Conservation (phyloP, 1,140 invertebrate species). For the Drosophila sp. region DNA sequence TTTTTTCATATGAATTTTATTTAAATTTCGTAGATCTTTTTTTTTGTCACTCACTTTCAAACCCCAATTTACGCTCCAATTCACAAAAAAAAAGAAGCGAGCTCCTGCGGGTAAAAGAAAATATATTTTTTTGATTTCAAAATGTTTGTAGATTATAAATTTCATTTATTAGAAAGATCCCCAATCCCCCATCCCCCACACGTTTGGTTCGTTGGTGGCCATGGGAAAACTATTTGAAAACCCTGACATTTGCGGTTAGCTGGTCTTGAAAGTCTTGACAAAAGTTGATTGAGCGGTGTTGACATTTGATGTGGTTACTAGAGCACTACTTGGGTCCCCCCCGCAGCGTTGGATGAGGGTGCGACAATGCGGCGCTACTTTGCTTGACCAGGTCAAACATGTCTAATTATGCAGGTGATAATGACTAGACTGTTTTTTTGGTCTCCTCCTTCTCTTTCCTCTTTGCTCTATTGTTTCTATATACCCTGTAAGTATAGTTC, state of each 20-base stretch:
- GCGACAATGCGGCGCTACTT: constrained; percentile 38
- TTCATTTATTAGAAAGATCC: constrained; percentile 2
- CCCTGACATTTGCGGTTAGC: constrained; percentile 40
- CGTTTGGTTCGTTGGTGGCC: neutral
- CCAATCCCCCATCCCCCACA: neutral
- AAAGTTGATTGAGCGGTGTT: constrained; percentile 31
- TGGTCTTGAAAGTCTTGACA: constrained; percentile 11
- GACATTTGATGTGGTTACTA: constrained; percentile 43
- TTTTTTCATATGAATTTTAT: constrained; percentile 64
- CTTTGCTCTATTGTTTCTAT: neutral
- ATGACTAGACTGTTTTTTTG: constrained; percentile 69
- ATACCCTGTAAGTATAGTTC: neutral
- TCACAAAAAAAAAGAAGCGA: constrained; percentile 22
- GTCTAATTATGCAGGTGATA: constrained; percentile 64
- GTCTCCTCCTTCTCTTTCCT: constrained; percentile 13
- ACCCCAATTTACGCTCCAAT: constrained; percentile 44
- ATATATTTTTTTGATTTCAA: neutral
- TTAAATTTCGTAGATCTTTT: constrained; percentile 36
- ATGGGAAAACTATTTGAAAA: constrained; percentile 1
- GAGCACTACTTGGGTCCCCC: neutral
- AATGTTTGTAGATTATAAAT: constrained; percentile 5
- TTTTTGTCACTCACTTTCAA: constrained; percentile 36
- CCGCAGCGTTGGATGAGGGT: constrained; percentile 34
- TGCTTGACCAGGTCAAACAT: constrained; percentile 38
- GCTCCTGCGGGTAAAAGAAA: constrained; percentile 34